Conservation (phyloP, 2,797 vertebrate genomes). For the Heliangelus exortis region DNA sequence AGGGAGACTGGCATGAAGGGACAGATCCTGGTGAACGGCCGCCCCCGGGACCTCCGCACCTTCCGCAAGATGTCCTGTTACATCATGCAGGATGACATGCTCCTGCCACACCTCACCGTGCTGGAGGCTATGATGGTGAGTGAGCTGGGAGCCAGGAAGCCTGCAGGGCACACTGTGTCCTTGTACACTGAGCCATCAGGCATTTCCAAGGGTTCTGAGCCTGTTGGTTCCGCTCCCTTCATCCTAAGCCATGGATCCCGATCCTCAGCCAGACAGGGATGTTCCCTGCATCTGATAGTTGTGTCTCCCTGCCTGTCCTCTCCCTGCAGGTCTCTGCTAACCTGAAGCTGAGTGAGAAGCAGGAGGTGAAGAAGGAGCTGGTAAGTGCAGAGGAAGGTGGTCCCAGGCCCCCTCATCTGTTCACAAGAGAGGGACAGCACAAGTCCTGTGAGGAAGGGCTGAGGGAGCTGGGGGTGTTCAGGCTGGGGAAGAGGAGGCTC, state of each 20-base stretch:
- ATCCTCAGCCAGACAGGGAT: rapidly evolving
- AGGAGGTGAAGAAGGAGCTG: conserved; percentile 95
- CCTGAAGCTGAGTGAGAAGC: conserved; percentile 93
- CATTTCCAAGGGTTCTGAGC: not conserved
- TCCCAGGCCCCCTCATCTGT: not conserved
- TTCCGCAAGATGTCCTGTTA: conserved; percentile 99
- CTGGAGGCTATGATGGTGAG: conserved; percentile 98
- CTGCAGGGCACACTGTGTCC: not conserved
- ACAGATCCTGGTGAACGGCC: conserved; percentile 93
- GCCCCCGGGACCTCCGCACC: conserved; percentile 90
- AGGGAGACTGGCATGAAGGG: conserved; percentile 98
- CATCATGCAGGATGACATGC: conserved; percentile 99
- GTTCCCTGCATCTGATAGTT: rapidly evolving
- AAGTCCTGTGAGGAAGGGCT: no score
- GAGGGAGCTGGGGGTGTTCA: no score
- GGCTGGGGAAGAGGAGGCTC: no score
- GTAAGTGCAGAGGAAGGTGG: conserved; percentile 77
- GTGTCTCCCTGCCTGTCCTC: not conserved
- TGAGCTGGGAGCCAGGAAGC: rapidly evolving
- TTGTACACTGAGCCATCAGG: not conserved
- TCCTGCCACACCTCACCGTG: conserved; percentile 92
- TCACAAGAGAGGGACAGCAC: not conserved
- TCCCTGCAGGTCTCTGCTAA: conserved; percentile 91
- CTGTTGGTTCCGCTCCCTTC: not conserved
- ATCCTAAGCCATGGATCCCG: not conserved